Conservation (phyloP, 2,113 vertebrate species). For the Dromas ardeola region DNA sequence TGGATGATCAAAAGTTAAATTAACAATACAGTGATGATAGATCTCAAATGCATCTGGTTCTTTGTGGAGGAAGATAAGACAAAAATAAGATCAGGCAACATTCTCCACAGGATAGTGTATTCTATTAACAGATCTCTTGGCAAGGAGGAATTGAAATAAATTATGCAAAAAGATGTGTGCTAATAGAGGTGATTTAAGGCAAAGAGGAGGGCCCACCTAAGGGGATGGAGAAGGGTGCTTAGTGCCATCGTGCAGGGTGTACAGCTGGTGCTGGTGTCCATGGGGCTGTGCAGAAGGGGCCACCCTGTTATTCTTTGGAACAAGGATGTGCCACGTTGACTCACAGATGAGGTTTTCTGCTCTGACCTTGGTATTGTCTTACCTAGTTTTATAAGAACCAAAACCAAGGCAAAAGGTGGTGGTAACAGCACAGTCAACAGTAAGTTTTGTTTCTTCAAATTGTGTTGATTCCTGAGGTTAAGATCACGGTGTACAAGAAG, state of each 20-base stretch:
- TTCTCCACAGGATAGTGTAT: neutral
- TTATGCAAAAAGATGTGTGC: neutral
- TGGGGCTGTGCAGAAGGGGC: fast-evolving
- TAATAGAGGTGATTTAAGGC: neutral
- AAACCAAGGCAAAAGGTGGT: neutral
- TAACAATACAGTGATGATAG: neutral
- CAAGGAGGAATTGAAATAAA: neutral
- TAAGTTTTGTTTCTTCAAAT: neutral
- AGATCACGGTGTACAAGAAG: fast-evolving
- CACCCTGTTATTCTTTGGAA: neutral
- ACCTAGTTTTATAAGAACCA: neutral
- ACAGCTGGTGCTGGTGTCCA: neutral
- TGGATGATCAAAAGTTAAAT: neutral
- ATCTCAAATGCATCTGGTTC: neutral
- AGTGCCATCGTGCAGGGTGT: fast-evolving
- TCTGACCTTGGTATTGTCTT: neutral
- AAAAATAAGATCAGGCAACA: neutral
- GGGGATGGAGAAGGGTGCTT: neutral
- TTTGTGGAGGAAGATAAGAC: neutral
- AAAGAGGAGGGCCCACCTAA: neutral
- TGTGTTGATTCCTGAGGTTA: neutral
- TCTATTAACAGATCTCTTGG: neutral
- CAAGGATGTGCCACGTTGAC: neutral
- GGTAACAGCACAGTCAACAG: neutral
- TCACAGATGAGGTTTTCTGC: neutral